These are phyloP conservation scores for Myodes glareolus DNA, from an alignment of 2,113 vertebrate genomes.

Conservation along the genomic window DNA sequence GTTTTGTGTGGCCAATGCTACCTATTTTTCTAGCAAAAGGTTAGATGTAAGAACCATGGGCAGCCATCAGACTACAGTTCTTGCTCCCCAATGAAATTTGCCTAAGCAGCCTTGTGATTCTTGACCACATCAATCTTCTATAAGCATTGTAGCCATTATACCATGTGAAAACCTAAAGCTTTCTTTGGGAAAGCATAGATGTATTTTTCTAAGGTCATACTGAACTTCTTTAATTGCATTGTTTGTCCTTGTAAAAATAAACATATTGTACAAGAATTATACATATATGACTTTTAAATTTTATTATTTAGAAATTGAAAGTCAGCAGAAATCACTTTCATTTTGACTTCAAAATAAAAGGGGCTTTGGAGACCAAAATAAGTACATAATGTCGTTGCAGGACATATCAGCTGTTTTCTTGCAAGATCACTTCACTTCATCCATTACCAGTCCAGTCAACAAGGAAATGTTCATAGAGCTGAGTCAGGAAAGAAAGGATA, in stretches of 20 bases:
- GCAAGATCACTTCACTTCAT: background rate
- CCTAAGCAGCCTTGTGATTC: background rate
- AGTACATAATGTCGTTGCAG: background rate
- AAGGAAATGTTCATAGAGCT: background rate
- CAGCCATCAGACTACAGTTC: background rate
- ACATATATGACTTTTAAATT: background rate
- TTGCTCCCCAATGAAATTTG: background rate
- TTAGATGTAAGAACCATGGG: accelerated
- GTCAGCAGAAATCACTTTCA: background rate
- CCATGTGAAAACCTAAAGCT: accelerated
- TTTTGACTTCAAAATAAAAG: background rate
- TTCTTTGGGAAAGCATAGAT: background rate
- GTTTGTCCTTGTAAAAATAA: background rate
- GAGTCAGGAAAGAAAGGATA: background rate
- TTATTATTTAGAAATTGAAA: background rate
- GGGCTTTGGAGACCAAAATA: background rate
- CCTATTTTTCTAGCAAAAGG: background rate
- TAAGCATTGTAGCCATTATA: background rate
- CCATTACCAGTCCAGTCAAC: background rate
- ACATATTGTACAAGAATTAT: background rate
- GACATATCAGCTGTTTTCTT: background rate
- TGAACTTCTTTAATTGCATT: background rate
- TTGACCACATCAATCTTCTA: too few relatives aligned
- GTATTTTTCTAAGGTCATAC: background rate
- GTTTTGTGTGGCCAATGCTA: background rate